Evolutionary conservation across 2,797 vertebrate species (phyloP).

Genomic region (Vultur gryphus): DNA sequence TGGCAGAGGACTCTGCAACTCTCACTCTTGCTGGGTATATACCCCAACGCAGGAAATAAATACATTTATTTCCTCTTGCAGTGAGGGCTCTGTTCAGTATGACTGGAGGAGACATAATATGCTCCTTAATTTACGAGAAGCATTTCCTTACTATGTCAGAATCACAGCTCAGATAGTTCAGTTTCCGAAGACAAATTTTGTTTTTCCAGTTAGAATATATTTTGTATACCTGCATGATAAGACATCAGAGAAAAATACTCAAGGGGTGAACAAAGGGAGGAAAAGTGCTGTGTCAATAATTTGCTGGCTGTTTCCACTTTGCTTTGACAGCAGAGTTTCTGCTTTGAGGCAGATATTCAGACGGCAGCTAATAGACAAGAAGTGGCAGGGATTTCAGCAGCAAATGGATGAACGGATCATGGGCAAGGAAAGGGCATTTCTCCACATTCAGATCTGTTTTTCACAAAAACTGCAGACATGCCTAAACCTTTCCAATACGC

Average conservation of each 20-base stretch:
- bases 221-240: not conserved
- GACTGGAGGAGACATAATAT: accelerated
- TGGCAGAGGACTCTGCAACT: not conserved
- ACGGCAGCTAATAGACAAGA: not conserved
- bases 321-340: constrained; percentile 17
- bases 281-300: not conserved
- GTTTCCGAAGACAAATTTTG: not conserved
- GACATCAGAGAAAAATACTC: not conserved
- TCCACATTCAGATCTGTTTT: not conserved
- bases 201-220: not conserved
- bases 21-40: not conserved
- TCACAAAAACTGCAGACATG: not conserved
- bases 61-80: not conserved
- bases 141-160: not conserved
- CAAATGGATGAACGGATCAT: not conserved
- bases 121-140: accelerated
- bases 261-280: not conserved
- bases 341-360: not conserved
- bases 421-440: constrained; percentile 18
- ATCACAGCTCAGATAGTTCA: not conserved
- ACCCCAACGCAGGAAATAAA: not conserved
- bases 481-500: not conserved
- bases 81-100: accelerated
- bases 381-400: constrained; percentile 9
- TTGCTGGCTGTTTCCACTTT: not conserved